Base-by-base conservation (phyloP, 2,888 invertebrate species). In the Xestia c-nigrum region DNA sequence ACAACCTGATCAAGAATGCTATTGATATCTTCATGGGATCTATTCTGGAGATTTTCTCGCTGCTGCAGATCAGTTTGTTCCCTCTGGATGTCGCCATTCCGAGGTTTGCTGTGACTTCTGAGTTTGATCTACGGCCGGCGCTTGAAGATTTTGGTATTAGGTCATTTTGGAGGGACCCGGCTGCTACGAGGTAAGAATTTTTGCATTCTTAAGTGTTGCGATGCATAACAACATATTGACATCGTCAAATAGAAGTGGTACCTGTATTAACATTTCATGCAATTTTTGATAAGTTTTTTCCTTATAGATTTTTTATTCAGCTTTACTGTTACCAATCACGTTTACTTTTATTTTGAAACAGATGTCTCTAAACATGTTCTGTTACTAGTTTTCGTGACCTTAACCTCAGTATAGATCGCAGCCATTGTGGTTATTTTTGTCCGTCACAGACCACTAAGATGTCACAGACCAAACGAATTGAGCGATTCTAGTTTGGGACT, bases 31-130 rank as follows among this genome's bases (percentile, higher is more conserved):
- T 91, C 67, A 83, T 86, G 50, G 82, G 85, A 3, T 84, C 89
- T 9, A 76, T 90, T 31, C 43, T 86, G 24, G 89, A 91, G 31
- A 84, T 88, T 43, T 84, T 91, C 55, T 85, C 86, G 16, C 72
- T 76, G 43, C 72, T 91, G 55, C 75, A 87, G 47, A 80, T 85
- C 75, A 92, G 89, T 81, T 31, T 81, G 52, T 74, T 88, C 12
- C 90, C 92, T 0, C 72, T 93, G 4, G 89, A 91, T 5, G 76
- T 93, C 3, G 89, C 87, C 3, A 81, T 93, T 19, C 93, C 93
- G 3, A 88, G 81, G 72, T 87, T 92, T 31, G 61, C 68, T 4
- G 52, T 92, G 66, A 80, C 86, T 0, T 86, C 90, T 0, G 90
- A 90, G 67, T 85, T 88, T 50, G 88, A 92, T 64, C 80, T 81